These are phyloP conservation scores for Vireo altiloquus DNA, from an alignment of 2,113 vertebrate species.

Conservation along the genomic window DNA sequence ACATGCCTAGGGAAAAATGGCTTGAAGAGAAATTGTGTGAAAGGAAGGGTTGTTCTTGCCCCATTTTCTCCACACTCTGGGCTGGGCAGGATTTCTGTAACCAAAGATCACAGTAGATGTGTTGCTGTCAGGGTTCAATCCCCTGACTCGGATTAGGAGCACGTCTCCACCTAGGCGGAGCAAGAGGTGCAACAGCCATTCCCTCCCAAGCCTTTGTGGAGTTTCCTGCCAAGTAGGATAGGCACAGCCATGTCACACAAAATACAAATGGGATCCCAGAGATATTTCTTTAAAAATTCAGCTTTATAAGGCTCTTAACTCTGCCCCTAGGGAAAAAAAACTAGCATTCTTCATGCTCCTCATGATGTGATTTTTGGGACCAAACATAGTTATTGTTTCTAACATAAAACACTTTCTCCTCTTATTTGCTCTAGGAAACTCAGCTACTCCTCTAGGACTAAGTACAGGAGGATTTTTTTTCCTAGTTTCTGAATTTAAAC, in stretches of 20 bases:
- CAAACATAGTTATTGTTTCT: background rate
- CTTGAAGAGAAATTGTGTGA: background rate
- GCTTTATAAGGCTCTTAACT: background rate
- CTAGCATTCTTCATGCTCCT: background rate
- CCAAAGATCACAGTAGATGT: background rate
- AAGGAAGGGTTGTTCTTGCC: background rate
- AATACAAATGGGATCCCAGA: background rate
- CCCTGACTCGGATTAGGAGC: background rate
- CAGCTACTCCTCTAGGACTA: background rate
- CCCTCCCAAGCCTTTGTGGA: background rate
- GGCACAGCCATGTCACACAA: rapidly evolving
- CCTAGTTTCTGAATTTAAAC: background rate
- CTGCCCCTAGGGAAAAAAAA: background rate
- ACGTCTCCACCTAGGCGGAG: rapidly evolving
- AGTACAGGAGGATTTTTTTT: background rate
- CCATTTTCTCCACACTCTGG: background rate
- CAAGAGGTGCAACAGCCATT: background rate
- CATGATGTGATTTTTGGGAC: background rate
- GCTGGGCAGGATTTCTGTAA: background rate
- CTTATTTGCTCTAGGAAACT: background rate
- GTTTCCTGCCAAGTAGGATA: background rate
- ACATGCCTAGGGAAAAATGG: background rate
- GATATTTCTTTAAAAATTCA: background rate
- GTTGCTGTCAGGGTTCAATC: background rate
- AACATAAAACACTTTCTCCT: background rate